Evolutionary conservation across 2,797 vertebrate species (phyloP), one percentile per base, ranked within the genome.

Genomic region (Acrocephalus scirpaceus): DNA sequence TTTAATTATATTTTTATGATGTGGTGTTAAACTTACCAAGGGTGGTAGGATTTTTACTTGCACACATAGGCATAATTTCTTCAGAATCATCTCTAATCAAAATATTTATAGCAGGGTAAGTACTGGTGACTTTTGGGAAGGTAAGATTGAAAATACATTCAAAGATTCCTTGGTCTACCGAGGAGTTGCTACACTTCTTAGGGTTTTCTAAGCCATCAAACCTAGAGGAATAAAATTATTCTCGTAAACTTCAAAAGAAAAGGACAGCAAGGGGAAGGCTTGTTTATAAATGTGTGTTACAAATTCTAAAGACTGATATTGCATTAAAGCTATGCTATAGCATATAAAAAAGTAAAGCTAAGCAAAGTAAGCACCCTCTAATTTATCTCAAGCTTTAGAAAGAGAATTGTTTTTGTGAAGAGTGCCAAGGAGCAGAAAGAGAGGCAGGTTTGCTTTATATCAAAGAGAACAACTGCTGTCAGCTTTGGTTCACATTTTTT

Each of bases 81-180:
- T 88, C 77, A 20, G 95, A 91, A 51, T 80, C 74, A 61, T 5
- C 72, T 73, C 10, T 74, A 56, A 97, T 34, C 69, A 96, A 92
- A 75, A 97, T 78, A 27, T 20, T 78, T 89, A 97, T 25, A 34
- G 20, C 2, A 32, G 78, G 48, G 25, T 76, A 85, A 29, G 11
- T 42, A 5, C 1, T 36, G 17, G 40, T 86, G 75, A 18, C 13
- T 36, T 73, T 79, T 20, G 93, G 80, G 57, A 96, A 93, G 50
- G 34, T 67, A 29, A 98, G 48, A 62, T 38, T 78, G 93, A 98
- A 98, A 90, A 73, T 3, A 64, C 98, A 98, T 48, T 34, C 20
- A 62, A 96, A 97, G 57, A 19, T 29, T 80, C 90, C 96, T 58
- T 96, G 90, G 47, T 71, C 25, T 36, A 29, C 42, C 47, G 76